Conservation (phyloP, 2,113 vertebrate genomes). For the Kryptolebias marmoratus region DNA sequence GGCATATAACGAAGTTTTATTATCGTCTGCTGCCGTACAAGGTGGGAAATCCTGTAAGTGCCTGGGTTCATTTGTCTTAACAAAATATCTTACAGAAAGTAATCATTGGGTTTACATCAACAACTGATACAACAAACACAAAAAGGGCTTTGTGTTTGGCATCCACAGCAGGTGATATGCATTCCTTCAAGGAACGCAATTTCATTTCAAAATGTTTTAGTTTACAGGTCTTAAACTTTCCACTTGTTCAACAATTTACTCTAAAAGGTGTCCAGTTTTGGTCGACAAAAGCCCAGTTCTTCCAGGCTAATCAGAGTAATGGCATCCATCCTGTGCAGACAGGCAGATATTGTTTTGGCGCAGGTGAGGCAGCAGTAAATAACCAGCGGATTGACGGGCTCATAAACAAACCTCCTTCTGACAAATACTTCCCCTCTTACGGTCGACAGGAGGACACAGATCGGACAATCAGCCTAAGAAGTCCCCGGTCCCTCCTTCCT, state of each 20-base stretch:
- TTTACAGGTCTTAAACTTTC: not conserved
- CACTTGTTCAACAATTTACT: conserved; percentile 3
- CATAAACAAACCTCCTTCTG: conserved; percentile 74
- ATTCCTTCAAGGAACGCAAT: not conserved
- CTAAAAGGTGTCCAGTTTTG: conserved; percentile 1
- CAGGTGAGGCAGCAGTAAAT: conserved; percentile 83
- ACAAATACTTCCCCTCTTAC: conserved; percentile 30
- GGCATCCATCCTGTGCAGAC: conserved; percentile 40
- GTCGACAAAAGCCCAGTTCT: conserved; percentile 21
- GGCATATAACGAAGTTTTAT: not conserved
- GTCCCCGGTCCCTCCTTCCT: conserved; percentile 72
- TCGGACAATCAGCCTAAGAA: conserved; percentile 80
- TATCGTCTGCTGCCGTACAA: no score
- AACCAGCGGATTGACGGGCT: conserved; percentile 71
- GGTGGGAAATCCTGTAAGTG: no score
- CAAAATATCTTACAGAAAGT: no score
- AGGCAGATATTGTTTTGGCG: conserved; percentile 69
- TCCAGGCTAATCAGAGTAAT: conserved; percentile 74
- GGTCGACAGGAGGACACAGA: conserved; percentile 63
- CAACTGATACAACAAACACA: no score
- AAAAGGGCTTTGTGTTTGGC: no score
- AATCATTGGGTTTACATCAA: no score
- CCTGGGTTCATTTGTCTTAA: no score
- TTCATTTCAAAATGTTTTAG: not conserved
- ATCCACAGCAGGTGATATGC: no score